Base-by-base conservation (phyloP, 2,888 invertebrate species). In the Spatulosminthurus flaviceps region DNA sequence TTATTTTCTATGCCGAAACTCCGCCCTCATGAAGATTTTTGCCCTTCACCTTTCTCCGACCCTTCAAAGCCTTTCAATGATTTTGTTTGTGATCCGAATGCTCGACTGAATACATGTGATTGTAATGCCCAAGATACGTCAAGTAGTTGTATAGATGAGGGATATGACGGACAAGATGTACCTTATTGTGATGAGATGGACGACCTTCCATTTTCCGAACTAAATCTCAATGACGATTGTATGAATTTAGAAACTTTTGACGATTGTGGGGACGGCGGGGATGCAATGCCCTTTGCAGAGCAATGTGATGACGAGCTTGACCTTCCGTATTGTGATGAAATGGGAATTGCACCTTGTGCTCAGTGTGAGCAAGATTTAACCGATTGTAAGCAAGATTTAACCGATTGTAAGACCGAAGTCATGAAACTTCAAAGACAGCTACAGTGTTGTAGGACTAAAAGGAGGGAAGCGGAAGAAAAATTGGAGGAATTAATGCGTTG, bases 261-360 rank as follows among this genome's bases (percentile, higher is more conserved):
- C n/a, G n/a, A 26, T 66, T 26, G 26, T 28, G 61, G n/a, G 61
- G 61, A 21, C 5, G 61, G n/a, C 22, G 5, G 7, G n/a, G 7
- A 21, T 19, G 61, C 7, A 5, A 5, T 61, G 4, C 61, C 61
- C 7, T 61, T 61, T 13, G 5, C n/a, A 7, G 61, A 61, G 61
- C 41, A 21, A 61, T 22, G 26, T 9, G 21, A 21, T 61, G 61
- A 61, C 11, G 61, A 7, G 22, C 22, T 19, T 41, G 72, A 72
- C 7, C 34, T 72, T 13, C 73, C 73, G 2, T 51, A 73, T 28
- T 73, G 73, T 73, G 73, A 73, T 16, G 51, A 43, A 13, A 21
- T 13, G 51, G 41, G 13, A 13, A 7, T 13, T 13, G 61, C 7
- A 61, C 67, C 67, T 26, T 41, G 2, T 19, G 60, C 22, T 41